Evolutionary conservation across 1,140 invertebrate species (phyloP), one percentile per base, ranked within the genome.

Genomic region (Leptinotarsa texana): DNA sequence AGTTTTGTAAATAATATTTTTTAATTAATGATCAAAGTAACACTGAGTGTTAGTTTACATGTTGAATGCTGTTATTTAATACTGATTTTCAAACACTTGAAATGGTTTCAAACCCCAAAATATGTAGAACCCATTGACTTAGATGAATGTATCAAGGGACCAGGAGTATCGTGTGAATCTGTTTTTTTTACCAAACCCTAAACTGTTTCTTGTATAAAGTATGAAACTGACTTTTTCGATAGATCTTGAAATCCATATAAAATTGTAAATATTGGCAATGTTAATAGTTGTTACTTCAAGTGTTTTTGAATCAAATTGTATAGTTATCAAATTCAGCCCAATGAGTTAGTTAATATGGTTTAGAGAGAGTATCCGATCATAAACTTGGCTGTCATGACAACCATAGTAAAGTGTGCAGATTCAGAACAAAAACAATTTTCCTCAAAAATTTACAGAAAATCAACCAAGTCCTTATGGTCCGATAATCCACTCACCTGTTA

Each of bases 21-120:
- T 73, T 42, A 65, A 65, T 73, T 73, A 4, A 71, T 61, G 62
- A 65, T 65, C 27, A 73, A 47, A 73, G 47, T 62, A 21, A 65
- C n/a, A 42, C 18, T 73, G 17, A 72, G 33, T 63, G n/a, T 63
- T 65, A 73, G 61, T 73, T 73, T 33, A 48, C 61, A 47, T 22
- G 13, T 42, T 42, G 18, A 69, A 65, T 47, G 27, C 48, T 48
- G 71, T 48, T 63, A 73, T 72, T 63, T 48, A 62, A 62, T 72
- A 63, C 8, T 70, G 21, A 69, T 69, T 49, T 48, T 48, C 13
- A 70, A 70, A 70, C 69, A 70, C 21, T 70, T 70, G 69, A 57
- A 70, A 22, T 27, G 13, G 24, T 18, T 70, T 13, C 18, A 42
- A 24, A 15, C 13, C n/a, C 13, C 17, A 57, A 70, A 70, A 57